A percentile compares a stretch with the other conserved stretches of the same genome.
These are phyloP conservation scores for Mesorhabditis spiculigera DNA, from an alignment of 2,888 invertebrate species.

Conservation along the genomic window DNA sequence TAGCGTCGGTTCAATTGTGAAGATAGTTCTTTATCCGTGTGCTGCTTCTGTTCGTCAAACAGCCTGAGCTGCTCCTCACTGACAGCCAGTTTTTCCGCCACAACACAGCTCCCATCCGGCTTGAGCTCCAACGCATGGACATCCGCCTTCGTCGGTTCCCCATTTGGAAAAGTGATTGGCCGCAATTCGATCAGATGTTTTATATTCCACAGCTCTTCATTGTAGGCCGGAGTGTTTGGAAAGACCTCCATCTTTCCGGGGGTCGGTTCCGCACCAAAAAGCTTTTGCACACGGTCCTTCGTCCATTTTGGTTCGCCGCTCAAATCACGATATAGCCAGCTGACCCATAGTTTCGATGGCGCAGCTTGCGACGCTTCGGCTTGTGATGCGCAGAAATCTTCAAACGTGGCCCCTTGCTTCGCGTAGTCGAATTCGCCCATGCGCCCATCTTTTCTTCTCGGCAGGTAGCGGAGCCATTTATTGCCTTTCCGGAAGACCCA, in stretches of 20 bases:
- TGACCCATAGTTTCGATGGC: conserved; percentile 56
- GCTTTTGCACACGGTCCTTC: conserved; percentile 32
- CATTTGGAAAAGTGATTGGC: conserved; percentile 61
- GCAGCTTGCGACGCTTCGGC: conserved; percentile 7
- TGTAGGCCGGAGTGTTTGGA: conserved; percentile 60
- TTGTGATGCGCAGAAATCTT: conserved; percentile 32
- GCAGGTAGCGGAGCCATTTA: conserved; percentile 53
- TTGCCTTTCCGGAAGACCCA: conserved; percentile 52
- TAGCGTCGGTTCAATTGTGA: conserved; percentile 31
- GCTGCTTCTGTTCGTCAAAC: conserved; percentile 37
- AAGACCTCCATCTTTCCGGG: conserved; percentile 56
- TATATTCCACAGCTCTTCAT: conserved; percentile 59
- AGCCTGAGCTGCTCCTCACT: conserved; percentile 30
- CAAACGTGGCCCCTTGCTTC: conserved; percentile 28
- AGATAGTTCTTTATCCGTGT: conserved; percentile 22
- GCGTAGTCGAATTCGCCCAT: conserved; percentile 47
- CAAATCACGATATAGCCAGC: conserved; percentile 50
- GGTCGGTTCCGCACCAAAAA: conserved; percentile 53
- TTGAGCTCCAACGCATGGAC: conserved; percentile 26
- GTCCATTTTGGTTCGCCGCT: conserved; percentile 44
- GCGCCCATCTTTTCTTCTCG: conserved; percentile 42
- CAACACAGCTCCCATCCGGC: conserved; percentile 34
- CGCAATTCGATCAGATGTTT: conserved; percentile 61
- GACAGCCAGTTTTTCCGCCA: conserved; percentile 23
- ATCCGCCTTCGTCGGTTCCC: conserved; percentile 60